phyloP scores from a whole-genome alignment of 2,113 vertebrate species.

The Piaya cayana region DNA sequence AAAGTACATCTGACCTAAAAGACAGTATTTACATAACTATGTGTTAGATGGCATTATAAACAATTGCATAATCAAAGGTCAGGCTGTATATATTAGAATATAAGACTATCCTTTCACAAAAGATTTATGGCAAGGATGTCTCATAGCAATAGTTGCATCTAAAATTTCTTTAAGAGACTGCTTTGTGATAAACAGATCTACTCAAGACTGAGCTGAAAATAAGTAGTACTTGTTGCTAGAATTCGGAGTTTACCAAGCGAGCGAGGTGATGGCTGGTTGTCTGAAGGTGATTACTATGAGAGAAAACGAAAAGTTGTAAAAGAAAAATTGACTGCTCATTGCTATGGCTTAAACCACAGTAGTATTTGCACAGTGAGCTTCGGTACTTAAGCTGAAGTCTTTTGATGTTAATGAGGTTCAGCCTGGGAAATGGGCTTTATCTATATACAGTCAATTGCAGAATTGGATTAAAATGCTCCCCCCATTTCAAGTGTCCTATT shows the following conservation, averaged over 20 bases:
- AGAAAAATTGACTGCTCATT: not conserved
- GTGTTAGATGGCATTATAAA: not conserved
- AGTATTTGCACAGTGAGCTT: not conserved
- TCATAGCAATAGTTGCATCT: not conserved
- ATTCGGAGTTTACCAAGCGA: not conserved
- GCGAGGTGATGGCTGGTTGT: not conserved
- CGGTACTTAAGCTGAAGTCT: not conserved
- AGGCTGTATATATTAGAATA: not conserved
- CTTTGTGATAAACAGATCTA: not conserved
- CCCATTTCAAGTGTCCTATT: not conserved
- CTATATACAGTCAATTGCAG: not conserved
- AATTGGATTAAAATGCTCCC: slow-evolving; percentile 13
- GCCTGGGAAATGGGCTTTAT: slow-evolving; percentile 21
- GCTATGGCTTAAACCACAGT: not conserved
- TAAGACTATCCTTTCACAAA: not conserved
- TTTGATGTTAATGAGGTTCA: not conserved
- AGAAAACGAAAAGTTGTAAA: not conserved
- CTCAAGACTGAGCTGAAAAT: not conserved
- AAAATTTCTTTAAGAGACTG: not conserved
- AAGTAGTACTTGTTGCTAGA: not conserved
- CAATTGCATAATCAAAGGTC: slow-evolving; percentile 23
- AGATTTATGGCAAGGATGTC: not conserved
- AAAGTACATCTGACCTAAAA: not conserved
- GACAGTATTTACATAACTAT: slow-evolving; percentile 1
- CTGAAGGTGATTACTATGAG: not conserved